A percentile compares a stretch with the other conserved stretches of the same genome.
Conservation (phyloP, 2,113 vertebrate species). For the Mesocricetus auratus region DNA sequence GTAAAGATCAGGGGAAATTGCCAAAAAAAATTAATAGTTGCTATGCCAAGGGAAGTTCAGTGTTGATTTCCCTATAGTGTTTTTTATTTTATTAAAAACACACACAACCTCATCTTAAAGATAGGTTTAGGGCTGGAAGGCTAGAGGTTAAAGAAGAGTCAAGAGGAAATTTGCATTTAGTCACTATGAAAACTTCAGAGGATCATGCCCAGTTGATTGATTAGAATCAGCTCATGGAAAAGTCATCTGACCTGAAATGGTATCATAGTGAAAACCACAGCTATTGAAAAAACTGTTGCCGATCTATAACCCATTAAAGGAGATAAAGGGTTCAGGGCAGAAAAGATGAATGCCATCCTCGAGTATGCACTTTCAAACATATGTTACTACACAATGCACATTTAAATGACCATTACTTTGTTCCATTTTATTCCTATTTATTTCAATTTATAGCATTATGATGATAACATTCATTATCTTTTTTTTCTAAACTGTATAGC, state of each 20-base stretch:
- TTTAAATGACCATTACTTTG: neutral
- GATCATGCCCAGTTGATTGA: slow-evolving; percentile 60
- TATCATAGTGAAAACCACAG: slow-evolving; percentile 60
- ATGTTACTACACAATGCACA: no score
- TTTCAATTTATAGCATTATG: neutral
- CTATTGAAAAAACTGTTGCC: slow-evolving; percentile 3
- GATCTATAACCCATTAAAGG: slow-evolving; percentile 20
- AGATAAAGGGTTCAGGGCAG: slow-evolving; percentile 59
- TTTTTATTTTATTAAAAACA: slow-evolving; percentile 37
- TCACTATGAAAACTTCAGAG: slow-evolving; percentile 58
- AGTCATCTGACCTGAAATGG: slow-evolving; percentile 61
- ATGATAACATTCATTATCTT: neutral
- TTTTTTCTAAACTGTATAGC: slow-evolving; percentile 32
- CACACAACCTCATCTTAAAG: neutral
- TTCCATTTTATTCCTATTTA: neutral
- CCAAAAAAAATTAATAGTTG: slow-evolving; percentile 22
- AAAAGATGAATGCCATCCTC: neutral
- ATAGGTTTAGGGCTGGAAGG: neutral
- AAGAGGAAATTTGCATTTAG: slow-evolving; percentile 66
- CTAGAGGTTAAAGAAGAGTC: slow-evolving; percentile 13
- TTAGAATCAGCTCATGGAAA: slow-evolving; percentile 80
- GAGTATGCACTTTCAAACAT: neutral
- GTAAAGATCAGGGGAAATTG: neutral
- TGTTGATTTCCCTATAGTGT: slow-evolving; percentile 42
- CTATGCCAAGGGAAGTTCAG: neutral